Evolutionary conservation across 1,140 invertebrate genomes (phyloP), one percentile per base, ranked within the genome.

Genomic region (Mercenaria mercenaria): DNA sequence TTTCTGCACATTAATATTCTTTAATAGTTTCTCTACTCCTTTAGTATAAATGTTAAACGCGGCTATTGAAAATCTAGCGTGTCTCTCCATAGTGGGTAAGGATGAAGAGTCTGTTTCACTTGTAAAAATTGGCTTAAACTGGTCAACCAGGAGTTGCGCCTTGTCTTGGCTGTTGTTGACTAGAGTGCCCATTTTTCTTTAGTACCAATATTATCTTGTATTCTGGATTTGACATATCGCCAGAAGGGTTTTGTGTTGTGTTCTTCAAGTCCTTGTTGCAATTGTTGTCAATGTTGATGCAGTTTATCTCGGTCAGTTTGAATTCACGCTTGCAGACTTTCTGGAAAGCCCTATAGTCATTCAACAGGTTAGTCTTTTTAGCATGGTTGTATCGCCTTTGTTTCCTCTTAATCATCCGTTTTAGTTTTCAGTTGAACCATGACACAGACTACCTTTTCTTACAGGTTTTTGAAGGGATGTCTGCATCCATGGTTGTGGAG

Each of bases 121-220:
- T n/a, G n/a, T n/a, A n/a, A n/a, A n/a, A n/a, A n/a, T n/a, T n/a
- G n/a, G n/a, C n/a, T n/a, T n/a, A n/a, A n/a, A n/a, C n/a, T n/a
- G n/a, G n/a, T n/a, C n/a, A n/a, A n/a, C n/a, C n/a, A n/a, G n/a
- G n/a, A n/a, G n/a, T n/a, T n/a, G n/a, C 4, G 56, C 56, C 41
- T 91, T 91, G 32, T 61, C 67, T 80, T 80, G 84, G 50, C 76
- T 82, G 64, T 86, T 81, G 32, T 10, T 82, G 23, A 77, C 20
- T 0, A 88, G 43, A 41, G 18, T 47, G 15, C 41, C 85, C 13
- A 23, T 47, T 69, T 84, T 85, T n/a, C 79, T 89, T 11, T 88
- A n/a, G 91, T 43, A 13, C 83, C 90, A 32, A 72, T 74, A 39
- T 82, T 84, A 39, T 90, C 69, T 37, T 72, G 69, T 32, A 11